Conservation (phyloP, 2,888 invertebrate genomes). For the Acronicta alni region DNA sequence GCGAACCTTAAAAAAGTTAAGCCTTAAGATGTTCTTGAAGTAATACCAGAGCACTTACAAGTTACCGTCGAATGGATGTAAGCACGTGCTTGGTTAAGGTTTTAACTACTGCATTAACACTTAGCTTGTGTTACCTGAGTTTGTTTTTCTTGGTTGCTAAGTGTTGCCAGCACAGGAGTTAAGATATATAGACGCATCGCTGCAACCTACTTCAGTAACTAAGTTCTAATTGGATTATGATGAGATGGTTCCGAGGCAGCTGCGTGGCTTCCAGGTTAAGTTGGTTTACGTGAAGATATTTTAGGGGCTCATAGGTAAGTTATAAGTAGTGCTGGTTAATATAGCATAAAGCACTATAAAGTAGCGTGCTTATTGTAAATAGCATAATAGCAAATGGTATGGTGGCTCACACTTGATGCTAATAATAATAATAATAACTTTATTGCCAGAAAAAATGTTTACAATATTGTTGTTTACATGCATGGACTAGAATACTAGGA, state of each 20-base stretch:
- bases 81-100: constrained; percentile 25
- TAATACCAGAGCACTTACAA: constrained; percentile 26
- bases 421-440: too few relatives aligned
- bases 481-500: too few relatives aligned
- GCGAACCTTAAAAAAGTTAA: too few relatives aligned
- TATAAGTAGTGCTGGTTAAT: too few relatives aligned
- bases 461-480: too few relatives aligned
- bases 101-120: constrained; percentile 40
- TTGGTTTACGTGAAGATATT: too few relatives aligned
- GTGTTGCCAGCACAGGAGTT: constrained; percentile 14
- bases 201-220: constrained; percentile 24
- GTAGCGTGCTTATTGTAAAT: too few relatives aligned
- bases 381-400: too few relatives aligned
- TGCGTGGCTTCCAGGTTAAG: constrained; percentile 13
- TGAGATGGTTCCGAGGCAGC: constrained; percentile 26
- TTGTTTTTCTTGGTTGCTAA: constrained; percentile 30
- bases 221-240: constrained; percentile 35
- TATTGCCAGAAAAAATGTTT: too few relatives aligned
- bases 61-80: constrained; percentile 19
- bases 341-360: too few relatives aligned
- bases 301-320: too few relatives aligned
- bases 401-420: too few relatives aligned
- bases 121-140: constrained; percentile 28
- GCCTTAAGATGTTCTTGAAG: constrained; percentile 17
- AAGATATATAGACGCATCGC: constrained; percentile 8